phyloP scores from a whole-genome alignment of 2,797 vertebrate genomes.

The Ctenochaetus hawaiiensis region DNA sequence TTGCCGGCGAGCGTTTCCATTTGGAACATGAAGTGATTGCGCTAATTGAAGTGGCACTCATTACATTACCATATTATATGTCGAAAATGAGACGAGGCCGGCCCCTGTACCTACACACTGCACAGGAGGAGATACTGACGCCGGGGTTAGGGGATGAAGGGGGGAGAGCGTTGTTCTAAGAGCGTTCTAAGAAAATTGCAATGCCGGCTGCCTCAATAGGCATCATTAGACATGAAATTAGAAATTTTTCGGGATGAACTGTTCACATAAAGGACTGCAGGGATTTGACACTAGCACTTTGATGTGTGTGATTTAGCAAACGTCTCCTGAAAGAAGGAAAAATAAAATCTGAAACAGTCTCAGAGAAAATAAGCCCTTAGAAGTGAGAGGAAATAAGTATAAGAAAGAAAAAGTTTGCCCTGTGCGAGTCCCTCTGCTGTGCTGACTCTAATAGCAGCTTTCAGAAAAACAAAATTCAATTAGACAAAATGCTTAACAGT shows the following conservation, averaged over 20 bases:
- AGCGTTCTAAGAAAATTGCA: conserved; percentile 52
- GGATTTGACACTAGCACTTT: conserved; percentile 55
- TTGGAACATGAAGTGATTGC: conserved; percentile 77
- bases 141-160: conserved; percentile 12
- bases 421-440: background rate
- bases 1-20: conserved; percentile 72
- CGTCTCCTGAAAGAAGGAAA: conserved; percentile 17
- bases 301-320: conserved; percentile 41
- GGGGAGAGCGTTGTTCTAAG: conserved; percentile 16
- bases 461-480: conserved; percentile 58
- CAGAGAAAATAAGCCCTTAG: conserved; percentile 18
- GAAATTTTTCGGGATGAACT: conserved; percentile 63
- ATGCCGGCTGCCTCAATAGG: conserved; percentile 60
- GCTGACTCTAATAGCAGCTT: conserved; percentile 30
- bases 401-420: conserved; percentile 22
- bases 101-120: conserved; percentile 59
- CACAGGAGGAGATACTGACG: conserved; percentile 37
- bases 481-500: conserved; percentile 59
- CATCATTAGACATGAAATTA: conserved; percentile 75
- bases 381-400: conserved; percentile 6
- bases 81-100: conserved; percentile 57
- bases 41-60: conserved; percentile 83
- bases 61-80: conserved; percentile 75
- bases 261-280: conserved; percentile 54
- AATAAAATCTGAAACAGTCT: conserved; percentile 4